phyloP scores from a whole-genome alignment of 2,888 invertebrate species.

The Dinocampus coccinellae region DNA sequence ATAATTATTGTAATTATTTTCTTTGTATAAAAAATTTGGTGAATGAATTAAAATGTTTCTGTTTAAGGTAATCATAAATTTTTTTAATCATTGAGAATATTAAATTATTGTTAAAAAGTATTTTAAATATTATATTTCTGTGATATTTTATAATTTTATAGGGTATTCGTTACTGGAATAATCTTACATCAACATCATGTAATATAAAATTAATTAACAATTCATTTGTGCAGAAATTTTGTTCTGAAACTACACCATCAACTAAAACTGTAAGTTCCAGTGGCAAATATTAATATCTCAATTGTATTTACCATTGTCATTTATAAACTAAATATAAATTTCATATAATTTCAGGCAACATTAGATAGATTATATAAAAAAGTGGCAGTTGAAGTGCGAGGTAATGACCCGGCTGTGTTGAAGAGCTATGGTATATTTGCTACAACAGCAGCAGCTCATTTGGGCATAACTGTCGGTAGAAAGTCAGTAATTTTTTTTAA shows the following conservation, averaged over 20 bases:
- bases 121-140: neutral
- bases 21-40: no score
- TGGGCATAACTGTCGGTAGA: conserved; percentile 82
- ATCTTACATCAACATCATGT: neutral
- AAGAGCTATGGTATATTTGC: conserved; percentile 91
- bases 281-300: neutral
- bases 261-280: conserved; percentile 30
- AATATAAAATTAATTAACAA: neutral
- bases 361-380: conserved; percentile 85
- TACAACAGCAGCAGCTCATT: conserved; percentile 82
- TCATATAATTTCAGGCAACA: conserved; percentile 26
- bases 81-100: neutral
- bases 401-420: conserved; percentile 89
- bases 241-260: conserved; percentile 2
- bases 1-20: no score
- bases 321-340: neutral
- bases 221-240: neutral
- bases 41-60: conserved; percentile 35
- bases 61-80: conserved; percentile 33
- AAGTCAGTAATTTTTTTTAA: conserved; percentile 59
- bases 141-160: neutral
- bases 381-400: conserved; percentile 87
- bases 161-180: neutral
- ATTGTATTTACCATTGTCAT: neutral
- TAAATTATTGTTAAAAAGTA: neutral